phyloP scores from a whole-genome alignment of 2,113 vertebrate species.

The Uropsilus gracilis region DNA sequence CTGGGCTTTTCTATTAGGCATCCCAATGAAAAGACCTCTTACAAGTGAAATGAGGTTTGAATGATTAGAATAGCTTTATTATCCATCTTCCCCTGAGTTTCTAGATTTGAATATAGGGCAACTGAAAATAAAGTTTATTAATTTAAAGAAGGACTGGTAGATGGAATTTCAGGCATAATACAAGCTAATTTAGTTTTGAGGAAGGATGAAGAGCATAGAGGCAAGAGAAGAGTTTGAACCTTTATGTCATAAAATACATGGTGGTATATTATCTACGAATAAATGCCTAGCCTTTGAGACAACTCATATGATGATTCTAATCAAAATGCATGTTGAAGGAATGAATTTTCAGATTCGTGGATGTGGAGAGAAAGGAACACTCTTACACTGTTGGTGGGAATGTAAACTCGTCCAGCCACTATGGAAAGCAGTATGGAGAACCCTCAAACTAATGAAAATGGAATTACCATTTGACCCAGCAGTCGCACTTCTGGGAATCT shows the following conservation, averaged over 20 bases:
- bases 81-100: neutral
- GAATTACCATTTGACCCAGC: too few relatives aligned
- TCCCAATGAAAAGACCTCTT: neutral
- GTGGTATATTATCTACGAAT: neutral
- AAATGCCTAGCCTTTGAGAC: neutral
- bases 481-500: too few relatives aligned
- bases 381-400: too few relatives aligned
- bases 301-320: neutral
- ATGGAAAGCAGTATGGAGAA: too few relatives aligned
- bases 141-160: neutral
- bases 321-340: conserved; percentile 12
- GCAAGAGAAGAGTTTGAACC: neutral
- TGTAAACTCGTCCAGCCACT: too few relatives aligned
- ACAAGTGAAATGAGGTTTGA: neutral
- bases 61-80: neutral
- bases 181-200: neutral
- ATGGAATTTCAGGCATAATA: neutral
- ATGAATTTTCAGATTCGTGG: conserved; percentile 39
- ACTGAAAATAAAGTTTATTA: conserved; percentile 19
- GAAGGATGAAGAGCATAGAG: neutral
- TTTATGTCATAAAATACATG: neutral
- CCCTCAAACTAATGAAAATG: too few relatives aligned
- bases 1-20: neutral
- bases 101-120: conserved; percentile 9
- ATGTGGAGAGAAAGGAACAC: too few relatives aligned